Percentiles rank a stretch among this genome's conserved stretches.
Evolutionary conservation across 2,113 vertebrate genomes (phyloP).

Genomic region (Nycticebus coucang): DNA sequence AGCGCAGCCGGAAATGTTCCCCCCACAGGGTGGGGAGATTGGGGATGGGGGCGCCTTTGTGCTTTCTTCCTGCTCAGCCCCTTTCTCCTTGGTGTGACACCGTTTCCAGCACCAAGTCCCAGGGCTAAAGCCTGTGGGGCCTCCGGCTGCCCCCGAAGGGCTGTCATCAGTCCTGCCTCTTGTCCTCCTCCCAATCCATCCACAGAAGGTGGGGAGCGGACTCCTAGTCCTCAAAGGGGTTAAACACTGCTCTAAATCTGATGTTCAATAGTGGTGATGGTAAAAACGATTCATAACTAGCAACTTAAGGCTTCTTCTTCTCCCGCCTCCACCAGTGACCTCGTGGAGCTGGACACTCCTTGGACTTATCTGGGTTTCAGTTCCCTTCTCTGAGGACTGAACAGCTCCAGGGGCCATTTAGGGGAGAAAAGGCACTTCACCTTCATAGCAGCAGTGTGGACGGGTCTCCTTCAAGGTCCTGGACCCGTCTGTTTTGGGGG

Average conservation of each 20-base stretch:
- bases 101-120: not conserved
- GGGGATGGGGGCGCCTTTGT: not conserved
- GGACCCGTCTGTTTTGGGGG: accelerated
- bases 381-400: not conserved
- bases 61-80: not conserved
- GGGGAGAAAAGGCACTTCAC: not conserved
- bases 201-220: accelerated
- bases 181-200: accelerated
- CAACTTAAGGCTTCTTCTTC: not conserved
- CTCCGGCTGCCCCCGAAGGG: too few species aligned
- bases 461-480: not conserved
- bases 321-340: accelerated
- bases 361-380: accelerated
- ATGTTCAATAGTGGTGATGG: accelerated
- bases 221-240: accelerated
- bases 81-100: not conserved
- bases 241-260: not conserved
- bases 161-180: not conserved
- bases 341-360: not conserved
- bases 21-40: too few species aligned
- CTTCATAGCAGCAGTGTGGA: accelerated
- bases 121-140: not conserved
- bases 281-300: accelerated
- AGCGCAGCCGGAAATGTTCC: accelerated
- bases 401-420: too few species aligned